Percentiles rank a stretch among this genome's conserved stretches.
These are phyloP conservation scores for Sterrhoptilus dennistouni DNA, from an alignment of 2,113 vertebrate species.

Conservation along the genomic window DNA sequence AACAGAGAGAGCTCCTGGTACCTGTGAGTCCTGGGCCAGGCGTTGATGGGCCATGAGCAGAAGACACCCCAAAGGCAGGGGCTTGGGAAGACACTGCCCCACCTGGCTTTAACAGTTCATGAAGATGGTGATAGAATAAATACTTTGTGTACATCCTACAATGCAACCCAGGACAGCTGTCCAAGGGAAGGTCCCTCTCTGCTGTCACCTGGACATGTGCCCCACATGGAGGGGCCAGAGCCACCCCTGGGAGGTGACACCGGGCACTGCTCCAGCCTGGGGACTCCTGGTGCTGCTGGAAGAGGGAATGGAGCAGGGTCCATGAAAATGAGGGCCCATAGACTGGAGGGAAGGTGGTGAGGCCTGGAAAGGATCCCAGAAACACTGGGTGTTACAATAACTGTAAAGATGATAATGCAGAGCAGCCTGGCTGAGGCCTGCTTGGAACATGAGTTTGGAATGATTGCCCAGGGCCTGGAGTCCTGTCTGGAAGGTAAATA, in stretches of 20 bases:
- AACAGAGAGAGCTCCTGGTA: too few relatives aligned
- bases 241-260: neutral
- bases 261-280: neutral
- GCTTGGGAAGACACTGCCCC: too few relatives aligned
- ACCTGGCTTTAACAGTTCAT: too few relatives aligned
- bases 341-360: neutral
- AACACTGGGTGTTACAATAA: neutral
- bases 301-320: fast-evolving
- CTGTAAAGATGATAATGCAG: neutral
- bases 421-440: neutral
- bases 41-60: too few relatives aligned
- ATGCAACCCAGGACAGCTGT: too few relatives aligned
- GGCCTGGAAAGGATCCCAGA: conserved; percentile 9
- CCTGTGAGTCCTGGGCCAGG: too few relatives aligned
- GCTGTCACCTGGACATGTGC: fast-evolving
- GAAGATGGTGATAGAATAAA: too few relatives aligned
- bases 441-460: neutral
- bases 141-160: too few relatives aligned
- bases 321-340: neutral
- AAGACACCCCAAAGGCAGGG: too few relatives aligned
- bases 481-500: neutral
- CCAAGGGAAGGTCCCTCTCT: neutral
- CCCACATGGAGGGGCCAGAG: fast-evolving
- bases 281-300: neutral
- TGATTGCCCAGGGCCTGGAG: neutral